Base-by-base conservation (phyloP, 1,140 invertebrate species). In the Plutomurus gul region DNA sequence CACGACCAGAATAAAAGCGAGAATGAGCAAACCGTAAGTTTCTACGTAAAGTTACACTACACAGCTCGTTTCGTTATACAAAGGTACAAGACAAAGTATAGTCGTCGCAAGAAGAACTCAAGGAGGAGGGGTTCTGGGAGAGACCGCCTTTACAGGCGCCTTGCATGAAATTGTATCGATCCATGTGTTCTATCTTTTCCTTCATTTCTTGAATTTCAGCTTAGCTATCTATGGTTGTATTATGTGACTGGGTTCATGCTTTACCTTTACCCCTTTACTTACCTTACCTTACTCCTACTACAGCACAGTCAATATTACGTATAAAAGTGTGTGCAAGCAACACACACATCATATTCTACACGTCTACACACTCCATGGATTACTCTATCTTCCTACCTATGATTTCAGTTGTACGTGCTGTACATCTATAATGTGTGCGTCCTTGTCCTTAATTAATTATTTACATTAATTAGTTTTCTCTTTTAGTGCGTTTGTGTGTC, bases 371-470 rank as follows among this genome's bases (percentile, higher is more conserved):
- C n/a, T n/a, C n/a, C n/a, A n/a, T n/a, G n/a, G n/a, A n/a, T n/a
- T n/a, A n/a, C n/a, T n/a, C n/a, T n/a, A n/a, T n/a, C n/a, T n/a
- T n/a, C n/a, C n/a, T n/a, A n/a, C n/a, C n/a, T n/a, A n/a, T n/a
- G n/a, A n/a, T n/a, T n/a, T n/a, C n/a, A n/a, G n/a, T n/a, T n/a
- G n/a, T n/a, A n/a, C n/a, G n/a, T n/a, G n/a, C n/a, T n/a, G n/a
- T n/a, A 51, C 43, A 47, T 1, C 43, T 22, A 51, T 51, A n/a
- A n/a, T n/a, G n/a, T n/a, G n/a, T 30, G 11, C 16, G 56, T 65
- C 56, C 56, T 65, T 30, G 56, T 65, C 56, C 56, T 65, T 65
- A 65, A 65, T 65, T 65, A 65, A 65, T 65, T 65, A 65, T 65
- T 65, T 30, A 65, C 56, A 65, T 65, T 65, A 65, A 65, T 65